phyloP scores from a whole-genome alignment of 2,113 vertebrate species.

The Cinclus mexicanus region DNA sequence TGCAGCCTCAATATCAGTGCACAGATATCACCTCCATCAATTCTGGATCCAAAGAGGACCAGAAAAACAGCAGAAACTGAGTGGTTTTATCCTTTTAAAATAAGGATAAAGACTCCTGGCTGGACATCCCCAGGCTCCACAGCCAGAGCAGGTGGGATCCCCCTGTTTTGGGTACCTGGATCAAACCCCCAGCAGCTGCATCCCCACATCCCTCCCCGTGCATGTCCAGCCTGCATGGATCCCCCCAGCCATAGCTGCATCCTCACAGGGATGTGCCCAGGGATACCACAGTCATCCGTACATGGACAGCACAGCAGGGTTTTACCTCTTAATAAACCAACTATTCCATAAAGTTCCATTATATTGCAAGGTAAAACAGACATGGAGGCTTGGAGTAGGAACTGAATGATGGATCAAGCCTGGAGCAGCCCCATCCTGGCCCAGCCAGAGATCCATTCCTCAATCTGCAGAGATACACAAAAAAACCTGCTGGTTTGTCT shows the following conservation, averaged over 20 bases:
- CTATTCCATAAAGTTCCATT: neutral
- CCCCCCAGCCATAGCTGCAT: neutral
- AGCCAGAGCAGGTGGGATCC: accelerated
- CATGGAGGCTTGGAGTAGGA: neutral
- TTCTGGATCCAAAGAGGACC: neutral
- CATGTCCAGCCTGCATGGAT: neutral
- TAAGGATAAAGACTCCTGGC: neutral
- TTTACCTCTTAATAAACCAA: neutral
- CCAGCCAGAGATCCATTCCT: neutral
- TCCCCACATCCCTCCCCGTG: neutral
- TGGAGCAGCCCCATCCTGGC: neutral
- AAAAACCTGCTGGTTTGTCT: neutral
- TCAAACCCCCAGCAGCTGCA: accelerated
- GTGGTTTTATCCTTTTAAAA: neutral
- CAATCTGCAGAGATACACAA: accelerated
- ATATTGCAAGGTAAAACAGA: neutral
- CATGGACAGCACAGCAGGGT: neutral
- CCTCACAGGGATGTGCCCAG: neutral
- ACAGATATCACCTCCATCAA: neutral
- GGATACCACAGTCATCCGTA: neutral
- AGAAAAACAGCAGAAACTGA: neutral
- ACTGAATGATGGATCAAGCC: neutral
- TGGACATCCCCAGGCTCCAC: neutral
- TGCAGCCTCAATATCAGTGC: accelerated
- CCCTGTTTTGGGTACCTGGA: neutral